Conservation (phyloP, 2,797 vertebrate genomes). For the Chiroxiphia lanceolata region DNA sequence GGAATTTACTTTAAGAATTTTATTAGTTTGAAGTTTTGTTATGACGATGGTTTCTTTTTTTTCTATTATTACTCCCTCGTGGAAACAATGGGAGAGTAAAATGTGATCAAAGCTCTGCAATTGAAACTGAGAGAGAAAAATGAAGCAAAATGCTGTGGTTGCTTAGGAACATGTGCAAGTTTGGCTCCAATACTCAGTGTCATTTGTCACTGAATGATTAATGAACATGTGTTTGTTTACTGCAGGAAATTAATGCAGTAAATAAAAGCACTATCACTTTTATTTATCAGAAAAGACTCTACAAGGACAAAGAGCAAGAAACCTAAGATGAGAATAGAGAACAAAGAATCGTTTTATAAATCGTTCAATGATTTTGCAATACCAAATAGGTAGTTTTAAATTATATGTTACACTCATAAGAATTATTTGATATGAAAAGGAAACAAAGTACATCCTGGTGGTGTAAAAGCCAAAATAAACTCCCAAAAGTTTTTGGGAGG, state of each 20-base stretch:
- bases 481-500: background rate
- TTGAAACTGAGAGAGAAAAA: slow-evolving; percentile 19
- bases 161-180: slow-evolving; percentile 35
- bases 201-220: background rate
- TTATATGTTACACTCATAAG: accelerated
- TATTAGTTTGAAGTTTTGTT: background rate
- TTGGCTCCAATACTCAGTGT: background rate
- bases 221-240: slow-evolving; percentile 1
- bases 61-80: background rate
- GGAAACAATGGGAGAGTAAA: background rate
- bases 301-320: slow-evolving; percentile 1
- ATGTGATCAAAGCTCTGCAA: background rate
- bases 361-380: background rate
- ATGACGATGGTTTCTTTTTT: background rate
- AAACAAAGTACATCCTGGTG: background rate
- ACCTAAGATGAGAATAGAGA: background rate
- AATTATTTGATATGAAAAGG: background rate
- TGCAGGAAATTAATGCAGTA: slow-evolving; percentile 19
- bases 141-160: slow-evolving; percentile 12
- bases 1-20: background rate
- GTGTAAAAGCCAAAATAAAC: background rate
- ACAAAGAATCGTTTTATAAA: background rate
- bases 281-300: background rate
- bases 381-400: background rate
- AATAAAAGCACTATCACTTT: slow-evolving; percentile 28